A percentile compares a stretch with the other conserved stretches of the same genome.
phyloP scores from a whole-genome alignment of 2,797 vertebrate genomes.

The Betta splendens region DNA sequence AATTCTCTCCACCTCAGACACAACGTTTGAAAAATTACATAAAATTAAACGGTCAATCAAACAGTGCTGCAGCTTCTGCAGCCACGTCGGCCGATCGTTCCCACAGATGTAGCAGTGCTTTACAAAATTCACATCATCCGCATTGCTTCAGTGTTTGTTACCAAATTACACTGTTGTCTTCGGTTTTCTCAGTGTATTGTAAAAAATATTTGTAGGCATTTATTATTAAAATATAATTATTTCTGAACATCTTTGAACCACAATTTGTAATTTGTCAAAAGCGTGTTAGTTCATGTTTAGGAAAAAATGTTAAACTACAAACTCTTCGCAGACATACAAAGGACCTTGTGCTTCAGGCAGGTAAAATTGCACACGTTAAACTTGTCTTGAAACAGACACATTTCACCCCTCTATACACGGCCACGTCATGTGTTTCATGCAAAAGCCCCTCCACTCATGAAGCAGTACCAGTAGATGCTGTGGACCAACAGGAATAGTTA shows the following conservation, averaged over 20 bases:
- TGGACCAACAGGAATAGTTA: conserved; percentile 27
- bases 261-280: conserved; percentile 43
- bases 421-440: conserved; percentile 12
- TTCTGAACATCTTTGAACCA: conserved; percentile 28
- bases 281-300: conserved; percentile 50
- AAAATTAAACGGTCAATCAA: conserved; percentile 19
- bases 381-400: conserved; percentile 56
- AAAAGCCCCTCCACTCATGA: conserved; percentile 26
- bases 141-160: conserved; percentile 32
- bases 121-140: conserved; percentile 50
- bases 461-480: conserved; percentile 25
- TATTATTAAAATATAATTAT: conserved; percentile 58
- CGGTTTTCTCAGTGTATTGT: conserved; percentile 24
- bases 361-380: conserved; percentile 39
- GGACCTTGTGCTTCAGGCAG: conserved; percentile 67
- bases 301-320: conserved; percentile 51
- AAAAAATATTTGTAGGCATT: conserved; percentile 54
- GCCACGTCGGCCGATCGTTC: conserved; percentile 15
- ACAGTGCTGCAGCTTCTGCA: conserved; percentile 34
- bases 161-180: conserved; percentile 32
- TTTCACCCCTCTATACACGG: conserved; percentile 9
- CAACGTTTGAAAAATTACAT: conserved; percentile 11
- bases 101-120: conserved; percentile 28
- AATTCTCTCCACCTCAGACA: conserved; percentile 19
- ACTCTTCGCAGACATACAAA: conserved; percentile 49